Conservation (phyloP, 2,888 invertebrate species). For the Thalpophila matura region DNA sequence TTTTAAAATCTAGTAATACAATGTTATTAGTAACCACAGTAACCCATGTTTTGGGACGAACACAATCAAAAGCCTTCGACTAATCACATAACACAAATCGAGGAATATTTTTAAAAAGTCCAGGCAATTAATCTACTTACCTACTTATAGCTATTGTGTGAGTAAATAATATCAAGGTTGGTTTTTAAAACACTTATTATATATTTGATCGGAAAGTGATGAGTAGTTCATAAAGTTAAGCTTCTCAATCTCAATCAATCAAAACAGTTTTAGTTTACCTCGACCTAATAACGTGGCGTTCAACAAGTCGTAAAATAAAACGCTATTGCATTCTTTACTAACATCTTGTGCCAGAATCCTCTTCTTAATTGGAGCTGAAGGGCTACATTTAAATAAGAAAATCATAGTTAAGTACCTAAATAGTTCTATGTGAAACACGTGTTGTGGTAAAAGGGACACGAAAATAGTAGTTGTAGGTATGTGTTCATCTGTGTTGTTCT, state of each 20-base stretch:
- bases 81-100: not conserved
- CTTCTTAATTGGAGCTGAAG: conserved; percentile 42
- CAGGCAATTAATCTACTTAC: no score
- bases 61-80: conserved; percentile 24
- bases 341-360: conserved; percentile 53
- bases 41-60: not conserved
- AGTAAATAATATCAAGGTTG: not conserved
- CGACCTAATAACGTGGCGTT: conserved; percentile 56
- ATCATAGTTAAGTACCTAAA: conserved; percentile 14
- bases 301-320: conserved; percentile 58
- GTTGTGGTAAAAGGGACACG: not conserved
- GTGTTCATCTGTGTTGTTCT: not conserved
- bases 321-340: conserved; percentile 50
- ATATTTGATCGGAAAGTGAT: not conserved
- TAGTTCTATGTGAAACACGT: conserved; percentile 19
- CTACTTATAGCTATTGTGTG: no score
- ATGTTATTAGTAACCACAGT: not conserved
- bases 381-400: conserved; percentile 18
- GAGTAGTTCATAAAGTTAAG: conserved; percentile 17
- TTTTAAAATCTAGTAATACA: not conserved
- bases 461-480: not conserved
- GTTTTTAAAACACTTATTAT: conserved; percentile 1
- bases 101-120: no score
- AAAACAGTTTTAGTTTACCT: conserved; percentile 52
- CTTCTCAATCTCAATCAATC: conserved; percentile 39